Evolutionary conservation across 2,888 invertebrate genomes (phyloP).

Genomic region (Lordiphosa fenestrarum): DNA sequence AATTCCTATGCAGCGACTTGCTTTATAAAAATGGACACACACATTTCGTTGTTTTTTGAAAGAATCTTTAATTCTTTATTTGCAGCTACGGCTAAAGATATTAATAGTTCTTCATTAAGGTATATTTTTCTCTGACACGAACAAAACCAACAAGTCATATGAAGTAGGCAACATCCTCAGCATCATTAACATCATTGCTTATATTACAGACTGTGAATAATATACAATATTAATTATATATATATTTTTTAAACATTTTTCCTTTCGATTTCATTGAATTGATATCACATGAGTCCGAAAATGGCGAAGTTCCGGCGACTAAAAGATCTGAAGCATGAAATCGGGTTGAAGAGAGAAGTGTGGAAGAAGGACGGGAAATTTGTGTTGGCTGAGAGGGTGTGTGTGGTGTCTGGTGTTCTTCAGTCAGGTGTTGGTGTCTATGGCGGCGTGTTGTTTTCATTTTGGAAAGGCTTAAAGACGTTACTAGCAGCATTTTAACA

Average conservation of each 20-base stretch:
- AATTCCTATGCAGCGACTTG: too few species aligned
- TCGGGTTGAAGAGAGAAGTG: slow-evolving; percentile 11
- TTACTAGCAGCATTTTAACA: slow-evolving; percentile 1
- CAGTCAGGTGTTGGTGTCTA: slow-evolving; percentile 57
- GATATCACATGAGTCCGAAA: slow-evolving; percentile 80
- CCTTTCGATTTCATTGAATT: slow-evolving; percentile 61
- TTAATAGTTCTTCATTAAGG: slow-evolving; percentile 62
- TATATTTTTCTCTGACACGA: slow-evolving; percentile 43
- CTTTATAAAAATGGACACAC: neutral
- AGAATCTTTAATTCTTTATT: slow-evolving; percentile 80
- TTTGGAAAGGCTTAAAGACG: neutral
- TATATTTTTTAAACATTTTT: slow-evolving; percentile 45
- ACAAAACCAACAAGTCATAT: slow-evolving; percentile 37
- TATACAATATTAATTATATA: neutral
- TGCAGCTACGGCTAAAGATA: slow-evolving; percentile 77
- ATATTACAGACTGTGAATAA: slow-evolving; percentile 39
- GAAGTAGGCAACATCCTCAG: slow-evolving; percentile 11
- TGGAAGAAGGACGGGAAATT: slow-evolving; percentile 28
- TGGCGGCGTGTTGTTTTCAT: slow-evolving; percentile 35
- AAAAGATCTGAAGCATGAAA: slow-evolving; percentile 60
- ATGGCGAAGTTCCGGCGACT: slow-evolving; percentile 78
- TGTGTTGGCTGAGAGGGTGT: slow-evolving; percentile 23
- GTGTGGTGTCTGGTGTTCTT: slow-evolving; percentile 49
- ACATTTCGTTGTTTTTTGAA: slow-evolving; percentile 53
- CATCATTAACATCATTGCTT: slow-evolving; percentile 44